These are phyloP conservation scores for Antheraea assamensis DNA, from an alignment of 2,888 invertebrate genomes.

Conservation along the genomic window DNA sequence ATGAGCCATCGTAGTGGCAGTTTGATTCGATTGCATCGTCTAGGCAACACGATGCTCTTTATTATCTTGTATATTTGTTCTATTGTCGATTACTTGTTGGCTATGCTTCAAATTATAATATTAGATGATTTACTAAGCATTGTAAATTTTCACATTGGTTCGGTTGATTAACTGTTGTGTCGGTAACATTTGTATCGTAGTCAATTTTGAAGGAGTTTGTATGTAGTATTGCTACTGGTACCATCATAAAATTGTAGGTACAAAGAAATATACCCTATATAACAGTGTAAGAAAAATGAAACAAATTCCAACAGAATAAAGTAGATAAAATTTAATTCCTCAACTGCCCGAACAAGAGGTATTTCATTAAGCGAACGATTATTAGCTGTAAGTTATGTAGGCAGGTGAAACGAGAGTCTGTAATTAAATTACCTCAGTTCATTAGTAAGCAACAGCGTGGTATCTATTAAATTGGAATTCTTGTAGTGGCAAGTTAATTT, in stretches of 20 bases:
- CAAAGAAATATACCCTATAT: background rate
- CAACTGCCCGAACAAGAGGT: conserved; percentile 9
- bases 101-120: background rate
- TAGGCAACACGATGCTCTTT: conserved; percentile 23
- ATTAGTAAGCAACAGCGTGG: conserved; percentile 1
- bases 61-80: conserved; percentile 19
- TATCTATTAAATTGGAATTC: conserved; percentile 11
- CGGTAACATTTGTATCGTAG: no score
- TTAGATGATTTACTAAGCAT: no score
- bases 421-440: conserved; percentile 11
- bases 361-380: conserved; percentile 9
- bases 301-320: background rate
- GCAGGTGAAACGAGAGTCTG: background rate
- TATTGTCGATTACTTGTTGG: background rate
- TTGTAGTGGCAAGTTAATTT: background rate
- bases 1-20: conserved; percentile 35
- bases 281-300: background rate
- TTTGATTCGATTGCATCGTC: conserved; percentile 42
- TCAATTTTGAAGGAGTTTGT: no score
- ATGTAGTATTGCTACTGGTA: background rate
- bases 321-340: conserved; percentile 7
- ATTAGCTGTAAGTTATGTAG: conserved; percentile 11
- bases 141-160: no score
- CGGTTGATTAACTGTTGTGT: no score
- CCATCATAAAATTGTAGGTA: no score